These are phyloP conservation scores for Oreochromis spilurus DNA, from an alignment of 2,113 vertebrate genomes.

Conservation along the genomic window DNA sequence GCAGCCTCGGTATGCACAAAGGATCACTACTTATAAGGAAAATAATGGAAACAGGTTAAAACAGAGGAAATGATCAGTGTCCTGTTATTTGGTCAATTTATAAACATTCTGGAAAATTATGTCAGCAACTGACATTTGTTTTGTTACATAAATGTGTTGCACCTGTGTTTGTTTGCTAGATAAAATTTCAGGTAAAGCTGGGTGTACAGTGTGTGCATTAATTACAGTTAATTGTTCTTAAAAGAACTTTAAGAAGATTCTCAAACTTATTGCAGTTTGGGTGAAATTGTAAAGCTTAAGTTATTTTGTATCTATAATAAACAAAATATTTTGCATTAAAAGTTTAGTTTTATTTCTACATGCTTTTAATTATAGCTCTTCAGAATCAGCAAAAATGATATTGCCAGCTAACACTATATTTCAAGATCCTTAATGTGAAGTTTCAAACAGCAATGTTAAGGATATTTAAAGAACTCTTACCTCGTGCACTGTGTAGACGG, in stretches of 20 bases:
- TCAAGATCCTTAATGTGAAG: background rate
- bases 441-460: background rate
- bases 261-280: background rate
- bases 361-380: background rate
- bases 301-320: background rate
- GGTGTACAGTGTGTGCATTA: background rate
- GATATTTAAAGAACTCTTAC: constrained; percentile 28
- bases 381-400: background rate
- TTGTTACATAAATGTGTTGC: background rate
- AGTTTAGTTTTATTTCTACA: background rate
- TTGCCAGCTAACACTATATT: background rate
- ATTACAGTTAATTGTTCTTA: background rate
- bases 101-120: background rate
- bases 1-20: background rate
- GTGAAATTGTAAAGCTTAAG: background rate
- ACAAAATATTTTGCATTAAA: background rate
- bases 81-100: background rate
- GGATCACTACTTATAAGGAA: background rate
- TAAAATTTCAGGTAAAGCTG: background rate
- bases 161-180: background rate
- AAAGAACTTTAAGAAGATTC: background rate
- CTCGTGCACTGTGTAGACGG: constrained; percentile 59
- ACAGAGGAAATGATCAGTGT: background rate
- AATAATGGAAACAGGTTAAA: background rate
- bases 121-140: background rate